Percentiles rank a stretch among this genome's conserved stretches.
Conservation (phyloP, 2,888 invertebrate genomes). For the Agrotis exclamationis region DNA sequence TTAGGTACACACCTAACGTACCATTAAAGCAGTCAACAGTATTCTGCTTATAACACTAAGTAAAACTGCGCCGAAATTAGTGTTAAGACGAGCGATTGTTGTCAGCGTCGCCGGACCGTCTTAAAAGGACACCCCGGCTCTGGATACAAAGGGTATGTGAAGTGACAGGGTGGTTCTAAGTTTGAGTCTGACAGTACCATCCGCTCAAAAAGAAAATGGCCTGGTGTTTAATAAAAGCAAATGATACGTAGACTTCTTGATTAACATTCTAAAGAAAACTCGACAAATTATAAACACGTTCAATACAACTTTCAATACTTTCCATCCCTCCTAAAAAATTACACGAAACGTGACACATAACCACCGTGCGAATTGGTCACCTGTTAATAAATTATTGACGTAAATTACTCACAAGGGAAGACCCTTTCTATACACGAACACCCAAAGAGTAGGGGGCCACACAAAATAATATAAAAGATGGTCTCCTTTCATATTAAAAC, state of each 20-base stretch:
- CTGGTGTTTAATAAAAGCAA: too few relatives aligned
- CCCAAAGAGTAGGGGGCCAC: slow-evolving; percentile 12
- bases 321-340: background rate
- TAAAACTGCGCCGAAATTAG: too few relatives aligned
- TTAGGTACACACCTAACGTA: too few relatives aligned
- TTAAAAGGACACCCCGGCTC: too few relatives aligned
- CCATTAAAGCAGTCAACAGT: too few relatives aligned
- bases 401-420: slow-evolving; percentile 43
- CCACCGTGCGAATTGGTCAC: slow-evolving; percentile 55
- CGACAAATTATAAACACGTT: background rate
- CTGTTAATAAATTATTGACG: slow-evolving; percentile 58
- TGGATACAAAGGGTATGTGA: too few relatives aligned
- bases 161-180: too few relatives aligned
- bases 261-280: background rate
- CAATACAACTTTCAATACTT: background rate
- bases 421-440: slow-evolving; percentile 30
- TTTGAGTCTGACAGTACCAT: too few relatives aligned
- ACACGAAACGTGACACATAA: slow-evolving; percentile 31
- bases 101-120: too few relatives aligned
- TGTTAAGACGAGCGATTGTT: too few relatives aligned
- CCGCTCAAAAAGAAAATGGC: too few relatives aligned
- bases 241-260: background rate
- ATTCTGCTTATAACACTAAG: too few relatives aligned
- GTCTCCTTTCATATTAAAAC: slow-evolving; percentile 48
- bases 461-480: slow-evolving; percentile 29